These are phyloP conservation scores for Dascillus cervinus DNA, from an alignment of 2,888 invertebrate species.

Conservation along the genomic window DNA sequence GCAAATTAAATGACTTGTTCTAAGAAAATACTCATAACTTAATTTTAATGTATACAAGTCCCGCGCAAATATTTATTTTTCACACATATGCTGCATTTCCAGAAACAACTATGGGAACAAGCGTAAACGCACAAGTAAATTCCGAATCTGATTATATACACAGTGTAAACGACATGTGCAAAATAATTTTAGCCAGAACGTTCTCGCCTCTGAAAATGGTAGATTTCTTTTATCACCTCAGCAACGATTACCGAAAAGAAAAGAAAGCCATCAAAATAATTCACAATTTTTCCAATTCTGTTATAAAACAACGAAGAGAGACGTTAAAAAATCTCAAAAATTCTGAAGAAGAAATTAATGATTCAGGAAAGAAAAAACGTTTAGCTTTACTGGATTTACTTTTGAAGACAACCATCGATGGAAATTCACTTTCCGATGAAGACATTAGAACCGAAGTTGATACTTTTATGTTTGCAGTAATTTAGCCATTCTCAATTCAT, in stretches of 20 bases:
- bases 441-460: conserved; percentile 63
- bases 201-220: too few relatives aligned
- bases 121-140: conserved; percentile 62
- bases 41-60: too few relatives aligned
- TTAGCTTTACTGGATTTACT: conserved; percentile 62
- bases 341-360: too few relatives aligned
- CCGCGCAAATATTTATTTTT: too few relatives aligned
- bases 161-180: conserved; percentile 52
- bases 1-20: too few relatives aligned
- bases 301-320: conserved; percentile 44
- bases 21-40: too few relatives aligned
- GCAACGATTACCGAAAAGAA: conserved; percentile 53
- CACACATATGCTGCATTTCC: neutral
- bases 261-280: conserved; percentile 42
- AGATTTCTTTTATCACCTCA: conserved; percentile 48
- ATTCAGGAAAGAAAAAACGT: conserved; percentile 51
- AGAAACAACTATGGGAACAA: conserved; percentile 82
- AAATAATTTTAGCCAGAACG: conserved; percentile 42
- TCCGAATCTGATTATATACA: conserved; percentile 63
- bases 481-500: neutral
- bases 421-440: conserved; percentile 49
- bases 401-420: conserved; percentile 49
- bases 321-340: conserved; percentile 20
- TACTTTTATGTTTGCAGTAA: conserved; percentile 66
- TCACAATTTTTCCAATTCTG: conserved; percentile 49